A percentile compares a stretch with the other conserved stretches of the same genome.
These are phyloP conservation scores for Phaethon lepturus DNA, from an alignment of 2,113 vertebrate genomes.

Conservation along the genomic window DNA sequence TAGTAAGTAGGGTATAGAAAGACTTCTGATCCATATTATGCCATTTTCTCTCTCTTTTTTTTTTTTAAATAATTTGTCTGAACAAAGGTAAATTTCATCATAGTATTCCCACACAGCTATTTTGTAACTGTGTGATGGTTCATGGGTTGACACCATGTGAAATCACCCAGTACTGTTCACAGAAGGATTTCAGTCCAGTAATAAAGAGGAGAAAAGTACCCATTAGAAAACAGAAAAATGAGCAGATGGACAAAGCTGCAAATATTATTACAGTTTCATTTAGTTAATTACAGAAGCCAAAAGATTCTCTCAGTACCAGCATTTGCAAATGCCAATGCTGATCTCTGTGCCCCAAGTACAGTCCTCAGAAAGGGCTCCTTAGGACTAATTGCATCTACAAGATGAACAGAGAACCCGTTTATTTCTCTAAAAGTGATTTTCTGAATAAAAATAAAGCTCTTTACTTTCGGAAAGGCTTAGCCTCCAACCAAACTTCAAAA, in stretches of 20 bases:
- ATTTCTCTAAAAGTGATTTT: background rate
- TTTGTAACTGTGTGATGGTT: background rate
- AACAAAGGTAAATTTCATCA: background rate
- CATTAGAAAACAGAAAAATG: background rate
- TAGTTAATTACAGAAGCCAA: background rate
- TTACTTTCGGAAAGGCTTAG: background rate
- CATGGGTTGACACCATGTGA: background rate
- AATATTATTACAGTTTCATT: slow-evolving; percentile 7
- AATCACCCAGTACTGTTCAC: background rate
- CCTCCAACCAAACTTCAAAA: background rate
- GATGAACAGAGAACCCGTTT: background rate
- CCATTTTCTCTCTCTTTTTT: background rate
- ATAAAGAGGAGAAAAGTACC: background rate
- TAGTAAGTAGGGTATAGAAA: background rate
- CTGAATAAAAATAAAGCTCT: background rate
- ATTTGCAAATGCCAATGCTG: background rate
- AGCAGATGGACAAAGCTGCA: background rate
- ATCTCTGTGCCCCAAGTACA: background rate
- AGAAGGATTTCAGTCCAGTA: background rate
- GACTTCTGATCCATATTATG: background rate
- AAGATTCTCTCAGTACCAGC: background rate
- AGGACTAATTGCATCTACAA: background rate
- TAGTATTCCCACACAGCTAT: background rate
- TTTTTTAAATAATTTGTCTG: background rate
- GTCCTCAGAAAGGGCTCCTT: background rate